Percentiles rank a stretch among this genome's conserved stretches.
Evolutionary conservation across 2,888 invertebrate species (phyloP).

Genomic region (Lymantria dispar): DNA sequence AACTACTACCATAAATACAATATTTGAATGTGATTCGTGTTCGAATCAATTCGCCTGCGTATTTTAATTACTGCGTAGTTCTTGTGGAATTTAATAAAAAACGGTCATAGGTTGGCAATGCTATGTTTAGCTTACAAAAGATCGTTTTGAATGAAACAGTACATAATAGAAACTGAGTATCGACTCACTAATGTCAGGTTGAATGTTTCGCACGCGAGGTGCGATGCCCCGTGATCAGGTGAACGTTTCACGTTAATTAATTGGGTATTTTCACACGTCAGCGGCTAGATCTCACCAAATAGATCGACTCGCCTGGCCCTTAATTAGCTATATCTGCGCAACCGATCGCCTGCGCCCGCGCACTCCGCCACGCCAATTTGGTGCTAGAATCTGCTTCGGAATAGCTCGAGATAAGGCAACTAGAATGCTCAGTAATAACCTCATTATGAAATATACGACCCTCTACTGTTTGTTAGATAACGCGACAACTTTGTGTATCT

Average conservation of each 20-base stretch:
- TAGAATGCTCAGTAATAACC: slow-evolving; percentile 78
- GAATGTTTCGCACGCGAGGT: slow-evolving; percentile 66
- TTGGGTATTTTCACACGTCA: slow-evolving; percentile 83
- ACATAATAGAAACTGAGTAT: slow-evolving; percentile 36
- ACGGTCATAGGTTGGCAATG: slow-evolving; percentile 1
- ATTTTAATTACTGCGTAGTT: not conserved
- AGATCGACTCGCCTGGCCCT: slow-evolving; percentile 77
- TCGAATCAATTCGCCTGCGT: not conserved
- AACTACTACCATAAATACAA: not conserved
- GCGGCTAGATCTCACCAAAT: slow-evolving; percentile 78
- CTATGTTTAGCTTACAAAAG: slow-evolving; percentile 30
- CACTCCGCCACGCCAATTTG: slow-evolving; percentile 79
- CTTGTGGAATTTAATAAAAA: not conserved
- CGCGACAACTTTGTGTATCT: slow-evolving; percentile 45
- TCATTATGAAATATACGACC: slow-evolving; percentile 77
- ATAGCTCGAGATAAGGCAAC: slow-evolving; percentile 67
- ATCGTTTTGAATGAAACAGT: slow-evolving; percentile 51
- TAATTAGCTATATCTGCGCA: slow-evolving; percentile 77
- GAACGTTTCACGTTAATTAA: slow-evolving; percentile 78
- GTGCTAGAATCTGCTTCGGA: slow-evolving; percentile 68
- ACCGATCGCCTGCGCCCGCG: slow-evolving; percentile 71
- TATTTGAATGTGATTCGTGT: too few species aligned
- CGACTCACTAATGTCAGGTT: slow-evolving; percentile 49
- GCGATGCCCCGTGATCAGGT: slow-evolving; percentile 60
- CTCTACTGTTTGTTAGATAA: slow-evolving; percentile 61